Evolutionary conservation across 1,140 invertebrate species (phyloP).

Genomic region (Drosophila ambigua): DNA sequence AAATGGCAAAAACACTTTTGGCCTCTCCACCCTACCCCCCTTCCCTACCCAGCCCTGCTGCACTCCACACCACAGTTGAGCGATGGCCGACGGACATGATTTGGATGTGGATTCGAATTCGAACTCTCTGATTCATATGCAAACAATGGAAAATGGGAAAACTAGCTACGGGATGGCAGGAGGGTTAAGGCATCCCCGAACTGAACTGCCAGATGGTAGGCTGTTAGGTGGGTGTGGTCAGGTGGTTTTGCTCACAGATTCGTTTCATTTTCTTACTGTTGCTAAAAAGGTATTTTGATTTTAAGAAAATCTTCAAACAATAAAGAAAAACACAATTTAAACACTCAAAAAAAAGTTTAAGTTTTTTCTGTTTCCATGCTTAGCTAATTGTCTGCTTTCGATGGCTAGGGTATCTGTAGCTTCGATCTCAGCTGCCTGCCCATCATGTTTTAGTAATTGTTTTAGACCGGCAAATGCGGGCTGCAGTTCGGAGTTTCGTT

Average conservation of each 20-base stretch:
- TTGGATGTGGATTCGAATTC: conserved; percentile 43
- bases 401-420: no score
- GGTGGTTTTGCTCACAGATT: conserved; percentile 32
- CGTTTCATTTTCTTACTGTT: conserved; percentile 15
- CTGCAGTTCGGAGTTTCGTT: conserved; percentile 37
- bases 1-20: conserved; percentile 36
- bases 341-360: no score
- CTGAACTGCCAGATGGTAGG: conserved; percentile 22
- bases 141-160: conserved; percentile 56
- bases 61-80: conserved; percentile 20
- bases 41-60: not conserved
- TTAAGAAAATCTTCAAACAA: no score
- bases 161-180: conserved; percentile 1
- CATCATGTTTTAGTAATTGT: conserved; percentile 55
- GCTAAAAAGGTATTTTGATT: no score
- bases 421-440: no score
- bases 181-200: not conserved
- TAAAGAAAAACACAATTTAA: no score
- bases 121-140: conserved; percentile 45
- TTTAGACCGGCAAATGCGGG: conserved; percentile 45
- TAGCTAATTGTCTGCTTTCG: no score
- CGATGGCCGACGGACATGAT: conserved; percentile 62
- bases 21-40: not conserved
- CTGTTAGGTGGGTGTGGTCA: conserved; percentile 8
- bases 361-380: no score